Conservation (phyloP, 1,140 invertebrate species). For the Pristionchus pacificus region DNA sequence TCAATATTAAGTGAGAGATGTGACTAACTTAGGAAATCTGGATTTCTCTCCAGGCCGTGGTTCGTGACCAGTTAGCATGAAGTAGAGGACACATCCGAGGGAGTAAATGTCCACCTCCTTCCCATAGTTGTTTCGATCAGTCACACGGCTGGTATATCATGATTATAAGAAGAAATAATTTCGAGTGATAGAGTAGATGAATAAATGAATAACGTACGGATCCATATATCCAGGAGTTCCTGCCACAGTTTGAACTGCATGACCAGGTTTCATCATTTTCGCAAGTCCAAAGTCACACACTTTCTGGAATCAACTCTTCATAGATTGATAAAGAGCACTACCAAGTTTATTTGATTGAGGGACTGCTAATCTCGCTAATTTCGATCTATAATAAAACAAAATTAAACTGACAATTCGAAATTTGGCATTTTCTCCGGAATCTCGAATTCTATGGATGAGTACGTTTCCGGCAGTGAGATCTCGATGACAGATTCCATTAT, state of each 20-base stretch:
- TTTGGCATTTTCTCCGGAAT: neutral
- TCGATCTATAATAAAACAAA: too few relatives aligned
- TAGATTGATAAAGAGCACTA: too few relatives aligned
- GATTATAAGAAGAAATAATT: neutral
- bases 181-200: neutral
- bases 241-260: neutral
- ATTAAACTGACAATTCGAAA: too few relatives aligned
- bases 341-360: too few relatives aligned
- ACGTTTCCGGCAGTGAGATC: neutral
- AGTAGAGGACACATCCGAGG: neutral
- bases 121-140: neutral
- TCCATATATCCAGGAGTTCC: neutral
- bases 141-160: neutral
- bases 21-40: too few relatives aligned
- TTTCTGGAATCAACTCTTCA: neutral
- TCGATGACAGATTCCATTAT: neutral
- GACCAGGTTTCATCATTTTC: neutral
- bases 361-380: too few relatives aligned
- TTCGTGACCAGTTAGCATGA: neutral
- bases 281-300: neutral
- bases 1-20: too few relatives aligned
- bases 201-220: neutral
- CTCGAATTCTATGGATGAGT: neutral
- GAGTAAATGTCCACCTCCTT: neutral
- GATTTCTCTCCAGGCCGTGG: too few relatives aligned